These are phyloP conservation scores for Drosophila mayaguana DNA, from an alignment of 2,888 invertebrate species.

Conservation along the genomic window DNA sequence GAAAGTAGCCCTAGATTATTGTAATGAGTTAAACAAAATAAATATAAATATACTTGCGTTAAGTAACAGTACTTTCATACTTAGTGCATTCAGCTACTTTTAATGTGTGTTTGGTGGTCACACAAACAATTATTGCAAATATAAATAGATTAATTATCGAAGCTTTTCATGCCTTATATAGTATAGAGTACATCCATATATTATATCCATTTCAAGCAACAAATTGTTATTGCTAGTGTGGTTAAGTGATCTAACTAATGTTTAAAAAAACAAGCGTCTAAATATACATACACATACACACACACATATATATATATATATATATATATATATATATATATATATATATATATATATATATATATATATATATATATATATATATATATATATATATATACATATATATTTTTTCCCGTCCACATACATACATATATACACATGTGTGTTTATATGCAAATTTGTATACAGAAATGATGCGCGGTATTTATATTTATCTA, in stretches of 20 bases:
- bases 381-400: not conserved
- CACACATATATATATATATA: not conserved
- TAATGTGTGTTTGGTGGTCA: not conserved
- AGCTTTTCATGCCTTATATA: slow-evolving; percentile 6
- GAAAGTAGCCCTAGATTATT: slow-evolving; percentile 55
- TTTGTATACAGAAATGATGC: slow-evolving; percentile 6
- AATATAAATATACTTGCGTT: slow-evolving; percentile 32
- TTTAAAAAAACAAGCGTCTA: slow-evolving; percentile 11
- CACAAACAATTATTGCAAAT: slow-evolving; percentile 1
- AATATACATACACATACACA: not conserved
- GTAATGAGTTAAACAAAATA: slow-evolving; percentile 59
- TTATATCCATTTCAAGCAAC: not conserved
- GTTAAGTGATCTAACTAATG: slow-evolving; percentile 26
- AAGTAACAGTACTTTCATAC: slow-evolving; percentile 17
- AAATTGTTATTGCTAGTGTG: slow-evolving; percentile 8
- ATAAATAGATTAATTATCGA: slow-evolving; percentile 14
- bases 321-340: not conserved
- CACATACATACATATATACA: not conserved
- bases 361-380: not conserved
- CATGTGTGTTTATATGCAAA: slow-evolving; percentile 1
- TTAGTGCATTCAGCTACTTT: not conserved
- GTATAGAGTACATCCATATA: not conserved
- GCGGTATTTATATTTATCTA: slow-evolving; percentile 47
- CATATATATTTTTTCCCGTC: not conserved
- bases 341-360: not conserved